These are phyloP conservation scores for Molorchus minor DNA, from an alignment of 2,888 invertebrate species.

Conservation along the genomic window DNA sequence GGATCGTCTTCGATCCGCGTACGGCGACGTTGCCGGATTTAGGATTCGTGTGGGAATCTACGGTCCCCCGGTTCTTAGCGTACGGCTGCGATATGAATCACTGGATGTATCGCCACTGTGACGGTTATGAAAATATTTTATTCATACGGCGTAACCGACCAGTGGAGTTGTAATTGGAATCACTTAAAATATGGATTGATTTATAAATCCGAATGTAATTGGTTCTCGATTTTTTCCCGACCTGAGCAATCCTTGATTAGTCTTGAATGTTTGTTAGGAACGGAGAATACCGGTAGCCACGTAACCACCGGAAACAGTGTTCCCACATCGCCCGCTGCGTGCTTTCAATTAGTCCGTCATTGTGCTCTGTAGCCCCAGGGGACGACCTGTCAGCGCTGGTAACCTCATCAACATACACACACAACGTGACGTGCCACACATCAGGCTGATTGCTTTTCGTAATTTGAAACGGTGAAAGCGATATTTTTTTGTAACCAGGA, in stretches of 20 bases:
- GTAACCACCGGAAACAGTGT: not conserved
- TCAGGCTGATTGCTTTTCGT: constrained; percentile 4
- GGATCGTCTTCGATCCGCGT: constrained; percentile 6
- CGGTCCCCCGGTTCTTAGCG: not conserved
- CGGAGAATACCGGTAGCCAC: too few species aligned
- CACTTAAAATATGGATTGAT: too few species aligned
- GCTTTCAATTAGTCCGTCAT: not conserved
- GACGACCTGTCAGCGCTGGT: not conserved
- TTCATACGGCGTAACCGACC: too few species aligned
- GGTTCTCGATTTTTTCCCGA: too few species aligned
- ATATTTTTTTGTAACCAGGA: not conserved
- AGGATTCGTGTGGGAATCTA: not conserved
- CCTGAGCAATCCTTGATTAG: too few species aligned
- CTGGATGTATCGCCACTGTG: too few species aligned
- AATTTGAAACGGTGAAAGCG: constrained; percentile 1
- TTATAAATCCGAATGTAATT: too few species aligned
- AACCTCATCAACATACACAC: not conserved
- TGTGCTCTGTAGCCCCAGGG: not conserved
- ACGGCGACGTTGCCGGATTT: constrained; percentile 7
- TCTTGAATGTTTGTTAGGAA: too few species aligned
- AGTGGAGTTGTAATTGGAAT: too few species aligned
- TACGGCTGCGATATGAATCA: too few species aligned
- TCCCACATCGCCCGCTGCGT: not conserved
- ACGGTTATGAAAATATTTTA: too few species aligned
- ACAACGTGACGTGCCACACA: constrained; percentile 10